Evolutionary conservation across 2,888 invertebrate genomes (phyloP).

Genomic region (Troides aeacus): DNA sequence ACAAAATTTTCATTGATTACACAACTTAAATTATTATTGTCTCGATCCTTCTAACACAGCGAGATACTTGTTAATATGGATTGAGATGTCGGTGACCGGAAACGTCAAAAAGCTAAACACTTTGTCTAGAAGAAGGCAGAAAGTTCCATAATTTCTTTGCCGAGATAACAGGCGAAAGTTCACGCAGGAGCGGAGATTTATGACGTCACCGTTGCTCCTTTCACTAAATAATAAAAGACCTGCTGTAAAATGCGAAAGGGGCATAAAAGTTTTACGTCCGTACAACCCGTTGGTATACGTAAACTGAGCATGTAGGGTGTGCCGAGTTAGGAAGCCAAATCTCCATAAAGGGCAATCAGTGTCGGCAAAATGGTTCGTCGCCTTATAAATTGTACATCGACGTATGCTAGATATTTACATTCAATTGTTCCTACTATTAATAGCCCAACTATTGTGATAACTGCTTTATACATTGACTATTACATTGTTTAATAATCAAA

Average conservation of each 20-base stretch:
- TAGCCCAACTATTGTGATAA: background rate
- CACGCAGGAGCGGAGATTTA: conserved; percentile 79
- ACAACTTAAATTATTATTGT: too few species aligned
- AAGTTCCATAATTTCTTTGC: conserved; percentile 79
- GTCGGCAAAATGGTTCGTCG: conserved; percentile 65
- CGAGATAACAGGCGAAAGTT: conserved; percentile 80
- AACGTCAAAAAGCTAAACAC: conserved; percentile 75
- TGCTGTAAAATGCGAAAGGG: conserved; percentile 76
- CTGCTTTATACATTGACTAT: background rate
- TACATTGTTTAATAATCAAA: background rate
- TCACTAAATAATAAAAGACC: conserved; percentile 80
- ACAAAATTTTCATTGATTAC: background rate
- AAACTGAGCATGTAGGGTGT: conserved; percentile 61
- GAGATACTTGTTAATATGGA: conserved; percentile 7
- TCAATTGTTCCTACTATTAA: conserved; percentile 22
- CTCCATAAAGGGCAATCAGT: conserved; percentile 76
- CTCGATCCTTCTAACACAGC: background rate
- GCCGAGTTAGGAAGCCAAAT: conserved; percentile 65
- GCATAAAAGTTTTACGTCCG: conserved; percentile 78
- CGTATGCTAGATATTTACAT: conserved; percentile 47
- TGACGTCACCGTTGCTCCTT: conserved; percentile 78
- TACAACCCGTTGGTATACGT: conserved; percentile 74
- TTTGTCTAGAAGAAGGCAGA: conserved; percentile 77
- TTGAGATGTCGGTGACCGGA: conserved; percentile 70
- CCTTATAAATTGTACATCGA: conserved; percentile 64